These are phyloP conservation scores for Sander lucioperca DNA, from an alignment of 2,113 vertebrate species.

Conservation along the genomic window DNA sequence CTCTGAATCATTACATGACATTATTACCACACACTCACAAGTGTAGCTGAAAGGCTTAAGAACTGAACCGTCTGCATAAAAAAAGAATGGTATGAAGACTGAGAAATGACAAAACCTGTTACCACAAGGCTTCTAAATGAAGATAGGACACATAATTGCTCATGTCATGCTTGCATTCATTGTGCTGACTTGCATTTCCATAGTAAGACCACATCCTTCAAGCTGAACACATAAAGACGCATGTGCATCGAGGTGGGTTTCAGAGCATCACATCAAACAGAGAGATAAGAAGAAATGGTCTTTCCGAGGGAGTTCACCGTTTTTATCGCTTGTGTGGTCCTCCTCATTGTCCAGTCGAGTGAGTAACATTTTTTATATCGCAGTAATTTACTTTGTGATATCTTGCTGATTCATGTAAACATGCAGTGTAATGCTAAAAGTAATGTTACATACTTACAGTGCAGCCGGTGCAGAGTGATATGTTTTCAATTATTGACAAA, in stretches of 20 bases:
- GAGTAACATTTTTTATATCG: conserved; percentile 30
- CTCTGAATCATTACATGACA: background rate
- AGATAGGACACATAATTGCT: background rate
- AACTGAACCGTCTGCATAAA: background rate
- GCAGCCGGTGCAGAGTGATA: background rate
- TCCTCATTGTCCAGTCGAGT: conserved; percentile 57
- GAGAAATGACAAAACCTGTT: conserved; percentile 13
- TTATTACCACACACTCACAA: background rate
- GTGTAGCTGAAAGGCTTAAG: background rate
- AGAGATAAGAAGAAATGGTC: conserved; percentile 43
- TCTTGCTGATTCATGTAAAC: background rate
- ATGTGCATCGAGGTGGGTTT: conserved; percentile 10
- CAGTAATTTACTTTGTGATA: background rate
- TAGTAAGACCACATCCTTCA: conserved; percentile 67
- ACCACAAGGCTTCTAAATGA: conserved; percentile 1
- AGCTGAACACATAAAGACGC: conserved; percentile 34
- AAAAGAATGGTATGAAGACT: background rate
- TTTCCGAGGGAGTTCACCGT: background rate
- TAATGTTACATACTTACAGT: background rate
- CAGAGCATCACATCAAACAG: conserved; percentile 20
- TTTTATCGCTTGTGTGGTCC: conserved; percentile 5
- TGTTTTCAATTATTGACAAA: background rate
- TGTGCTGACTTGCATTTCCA: conserved; percentile 44
- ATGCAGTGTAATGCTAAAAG: background rate
- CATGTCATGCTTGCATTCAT: background rate